Percentiles rank a stretch among this genome's conserved stretches.
These are phyloP conservation scores for Archilochus colubris DNA, from an alignment of 2,113 vertebrate genomes.

Conservation along the genomic window DNA sequence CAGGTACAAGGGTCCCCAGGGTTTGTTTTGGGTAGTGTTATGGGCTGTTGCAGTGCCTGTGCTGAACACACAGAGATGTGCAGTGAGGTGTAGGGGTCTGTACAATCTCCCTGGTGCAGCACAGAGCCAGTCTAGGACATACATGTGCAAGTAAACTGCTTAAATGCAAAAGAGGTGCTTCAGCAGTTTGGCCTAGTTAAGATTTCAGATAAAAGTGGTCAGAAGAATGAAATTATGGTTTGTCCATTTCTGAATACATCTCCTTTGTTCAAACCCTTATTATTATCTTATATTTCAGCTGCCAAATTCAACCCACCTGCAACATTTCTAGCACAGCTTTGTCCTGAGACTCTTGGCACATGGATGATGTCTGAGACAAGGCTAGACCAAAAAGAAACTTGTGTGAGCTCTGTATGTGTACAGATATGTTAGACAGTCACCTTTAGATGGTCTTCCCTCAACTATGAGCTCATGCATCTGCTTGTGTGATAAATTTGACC, in stretches of 20 bases:
- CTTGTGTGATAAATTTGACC: not conserved
- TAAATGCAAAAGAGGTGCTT: not conserved
- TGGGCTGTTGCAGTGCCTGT: accelerated
- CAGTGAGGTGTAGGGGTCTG: not conserved
- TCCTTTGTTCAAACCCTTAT: not conserved
- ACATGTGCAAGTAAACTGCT: not conserved
- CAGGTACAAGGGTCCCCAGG: not conserved
- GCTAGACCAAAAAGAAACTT: not conserved
- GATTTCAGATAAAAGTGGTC: not conserved
- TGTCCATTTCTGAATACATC: not conserved
- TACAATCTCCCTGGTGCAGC: not conserved
- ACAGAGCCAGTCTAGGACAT: not conserved
- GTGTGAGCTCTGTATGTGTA: not conserved
- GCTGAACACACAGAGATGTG: not conserved
- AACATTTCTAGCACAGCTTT: not conserved
- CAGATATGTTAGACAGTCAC: not conserved
- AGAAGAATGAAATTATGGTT: not conserved
- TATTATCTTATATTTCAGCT: not conserved
- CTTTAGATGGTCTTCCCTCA: constrained; percentile 6
- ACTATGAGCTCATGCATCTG: constrained; percentile 1
- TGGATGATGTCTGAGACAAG: not conserved
- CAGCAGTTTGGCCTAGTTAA: not conserved
- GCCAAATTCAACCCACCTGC: not conserved
- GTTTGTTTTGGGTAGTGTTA: not conserved
- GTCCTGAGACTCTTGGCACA: not conserved